Conservation (phyloP, 64 coral and sea anemone genomes). For the Catalaphyllia jardinei region DNA sequence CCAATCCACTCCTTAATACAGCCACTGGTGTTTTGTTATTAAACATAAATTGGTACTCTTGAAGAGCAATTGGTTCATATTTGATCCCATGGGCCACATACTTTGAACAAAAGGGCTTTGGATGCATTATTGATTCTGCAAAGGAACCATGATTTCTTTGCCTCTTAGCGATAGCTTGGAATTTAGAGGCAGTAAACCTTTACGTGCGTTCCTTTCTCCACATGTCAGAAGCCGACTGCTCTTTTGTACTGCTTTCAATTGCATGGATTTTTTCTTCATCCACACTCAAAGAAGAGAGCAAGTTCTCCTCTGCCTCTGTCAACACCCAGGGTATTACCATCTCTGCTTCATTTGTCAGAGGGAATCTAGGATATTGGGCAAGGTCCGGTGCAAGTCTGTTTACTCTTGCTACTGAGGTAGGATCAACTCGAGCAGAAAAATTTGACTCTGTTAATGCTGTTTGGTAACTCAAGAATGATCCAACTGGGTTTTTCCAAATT, state of each 20-base stretch:
- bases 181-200: slow-evolving; percentile 6
- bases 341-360: slow-evolving; percentile 8
- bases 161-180: slow-evolving; percentile 33
- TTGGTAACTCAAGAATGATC: not conserved
- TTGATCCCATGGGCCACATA: slow-evolving; percentile 15
- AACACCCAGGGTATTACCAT: not conserved
- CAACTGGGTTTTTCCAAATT: not conserved
- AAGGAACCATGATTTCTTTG: slow-evolving; percentile 53
- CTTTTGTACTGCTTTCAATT: not conserved
- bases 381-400: not conserved
- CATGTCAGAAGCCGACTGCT: no score
- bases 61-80: slow-evolving; percentile 35
- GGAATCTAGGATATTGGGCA: slow-evolving; percentile 35
- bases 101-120: slow-evolving; percentile 25
- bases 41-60: slow-evolving; percentile 42
- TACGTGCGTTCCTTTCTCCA: no score
- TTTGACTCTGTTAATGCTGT: no score
- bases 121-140: slow-evolving; percentile 38
- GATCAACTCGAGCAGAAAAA: not conserved
- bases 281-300: slow-evolving; percentile 2
- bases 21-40: slow-evolving; percentile 7
- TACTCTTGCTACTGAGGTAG: not conserved
- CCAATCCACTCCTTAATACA: slow-evolving; percentile 31
- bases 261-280: slow-evolving; percentile 41
- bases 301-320: not conserved